Evolutionary conservation across 1,140 invertebrate genomes (phyloP), one percentile per base, ranked within the genome.

Genomic region (Drosophila fuyamai): DNA sequence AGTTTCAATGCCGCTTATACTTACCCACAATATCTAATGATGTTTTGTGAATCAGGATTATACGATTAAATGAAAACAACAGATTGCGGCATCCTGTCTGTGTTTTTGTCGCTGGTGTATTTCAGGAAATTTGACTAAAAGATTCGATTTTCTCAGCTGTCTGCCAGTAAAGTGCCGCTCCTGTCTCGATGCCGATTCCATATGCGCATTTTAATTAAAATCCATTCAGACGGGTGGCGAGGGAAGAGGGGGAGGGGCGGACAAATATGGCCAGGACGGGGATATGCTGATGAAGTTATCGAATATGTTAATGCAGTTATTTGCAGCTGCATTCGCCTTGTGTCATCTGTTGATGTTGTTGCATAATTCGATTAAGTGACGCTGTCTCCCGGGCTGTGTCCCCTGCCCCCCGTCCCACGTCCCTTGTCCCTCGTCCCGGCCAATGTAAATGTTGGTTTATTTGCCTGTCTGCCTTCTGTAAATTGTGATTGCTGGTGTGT

Each of bases 341-440:
- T 61, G 83, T 58, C 62, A 47, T 54, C 48, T 47, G 68, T 58
- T 60, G 79, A 53, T 74, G 48, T 53, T 66, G 63, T 83, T 88
- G 85, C 81, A 90, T 89, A 89, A 89, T 88, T 90, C 85, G 84
- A 85, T 90, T 88, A 88, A 71, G 67, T 63, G 70, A 66, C 63
- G 59, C 71, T 53, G 55, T 53, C 57, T 59, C 47, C 47, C 5
- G n/a, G 9, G 47, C n/a, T 5, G 13, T 32, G 27, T 18, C 43
- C 43, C 12, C 10, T 44, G 43, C 12, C 23, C 27, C 18, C 1
- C 14, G 47, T 46, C 36, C 55, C 29, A 16, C 29, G 13, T 12
- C 6, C 13, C 23, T 5, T 16, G 12, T 9, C 5, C 1, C 32
- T 6, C 13, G 56, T 51, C 16, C 13, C 8, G 58, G 38, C 41